Evolutionary conservation across 2,797 vertebrate genomes (phyloP).

Genomic region (Peromyscus aztecus): DNA sequence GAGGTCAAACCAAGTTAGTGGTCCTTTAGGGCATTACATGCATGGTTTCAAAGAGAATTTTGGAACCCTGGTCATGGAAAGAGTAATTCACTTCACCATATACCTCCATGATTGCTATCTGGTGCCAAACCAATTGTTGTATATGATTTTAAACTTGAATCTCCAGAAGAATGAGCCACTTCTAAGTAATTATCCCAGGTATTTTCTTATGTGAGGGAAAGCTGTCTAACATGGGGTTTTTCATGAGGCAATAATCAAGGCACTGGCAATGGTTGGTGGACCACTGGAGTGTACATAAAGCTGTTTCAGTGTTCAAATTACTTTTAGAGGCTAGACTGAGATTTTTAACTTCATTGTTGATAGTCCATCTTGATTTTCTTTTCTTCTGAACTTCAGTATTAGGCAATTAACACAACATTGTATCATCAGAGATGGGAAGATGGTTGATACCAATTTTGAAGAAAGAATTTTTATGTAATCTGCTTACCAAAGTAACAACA

Average conservation of each 20-base stretch:
- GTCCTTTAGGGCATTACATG: neutral
- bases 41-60: neutral
- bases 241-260: neutral
- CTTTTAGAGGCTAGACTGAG: neutral
- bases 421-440: neutral
- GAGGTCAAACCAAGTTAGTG: neutral
- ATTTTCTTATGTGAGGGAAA: slow-evolving; percentile 10
- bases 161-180: neutral
- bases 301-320: neutral
- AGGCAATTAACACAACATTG: neutral
- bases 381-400: neutral
- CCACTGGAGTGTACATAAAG: neutral
- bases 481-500: neutral
- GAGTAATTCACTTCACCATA: neutral
- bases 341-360: neutral
- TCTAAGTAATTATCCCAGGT: neutral
- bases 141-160: neutral
- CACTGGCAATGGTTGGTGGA: neutral
- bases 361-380: neutral
- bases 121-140: neutral
- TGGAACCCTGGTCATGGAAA: neutral
- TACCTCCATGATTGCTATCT: neutral
- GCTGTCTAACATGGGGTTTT: neutral
- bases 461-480: neutral
- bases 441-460: neutral